phyloP scores from a whole-genome alignment of 2,888 invertebrate species.

The Helleia helle region DNA sequence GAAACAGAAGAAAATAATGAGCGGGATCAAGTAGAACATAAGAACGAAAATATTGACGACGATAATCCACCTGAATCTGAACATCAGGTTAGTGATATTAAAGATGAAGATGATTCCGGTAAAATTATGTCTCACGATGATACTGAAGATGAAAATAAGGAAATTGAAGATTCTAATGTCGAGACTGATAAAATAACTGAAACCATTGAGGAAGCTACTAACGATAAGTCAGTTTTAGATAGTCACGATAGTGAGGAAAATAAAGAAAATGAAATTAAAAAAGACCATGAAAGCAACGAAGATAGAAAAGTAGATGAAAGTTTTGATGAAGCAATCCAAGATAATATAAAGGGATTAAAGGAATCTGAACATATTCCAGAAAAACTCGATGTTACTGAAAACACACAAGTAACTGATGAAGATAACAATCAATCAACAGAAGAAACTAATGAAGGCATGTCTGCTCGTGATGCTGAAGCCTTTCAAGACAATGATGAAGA shows the following conservation, averaged over 20 bases:
- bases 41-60: background rate
- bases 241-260: constrained; percentile 19
- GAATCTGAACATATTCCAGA: constrained; percentile 19
- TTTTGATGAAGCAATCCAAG: constrained; percentile 14
- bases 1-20: constrained; percentile 12
- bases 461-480: background rate
- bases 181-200: constrained; percentile 19
- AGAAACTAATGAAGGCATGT: too few species aligned
- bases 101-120: constrained; percentile 20
- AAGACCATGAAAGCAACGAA: constrained; percentile 14
- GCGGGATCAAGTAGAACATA: background rate
- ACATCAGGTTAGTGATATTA: constrained; percentile 22
- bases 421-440: constrained; percentile 10
- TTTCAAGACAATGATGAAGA: constrained; percentile 15
- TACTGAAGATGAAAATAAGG: constrained; percentile 18
- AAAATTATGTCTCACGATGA: background rate
- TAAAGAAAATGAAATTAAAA: constrained; percentile 10
- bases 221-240: constrained; percentile 3
- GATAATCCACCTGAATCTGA: constrained; percentile 20
- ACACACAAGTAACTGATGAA: constrained; percentile 10
- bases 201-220: constrained; percentile 15
- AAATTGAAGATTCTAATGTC: constrained; percentile 16
- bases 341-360: too few species aligned
- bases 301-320: constrained; percentile 14
- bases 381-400: constrained; percentile 24